These are phyloP conservation scores for Rhinolophus ferrumequinum DNA, from an alignment of 2,113 vertebrate species.

Conservation along the genomic window DNA sequence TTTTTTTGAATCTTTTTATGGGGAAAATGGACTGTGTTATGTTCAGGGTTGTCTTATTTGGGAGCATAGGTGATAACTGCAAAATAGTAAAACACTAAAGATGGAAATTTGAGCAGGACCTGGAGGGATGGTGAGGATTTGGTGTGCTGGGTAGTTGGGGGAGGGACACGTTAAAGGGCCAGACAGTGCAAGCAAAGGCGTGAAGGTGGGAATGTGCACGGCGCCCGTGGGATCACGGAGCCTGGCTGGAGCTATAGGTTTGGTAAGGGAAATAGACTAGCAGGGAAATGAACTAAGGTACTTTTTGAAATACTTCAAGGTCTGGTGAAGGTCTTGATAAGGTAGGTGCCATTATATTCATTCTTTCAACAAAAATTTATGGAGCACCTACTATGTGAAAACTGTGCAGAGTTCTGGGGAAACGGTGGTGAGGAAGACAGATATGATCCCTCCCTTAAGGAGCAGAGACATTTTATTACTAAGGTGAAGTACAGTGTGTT, in stretches of 20 bases:
- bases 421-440: not conserved
- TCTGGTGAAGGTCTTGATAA: not conserved
- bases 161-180: not conserved
- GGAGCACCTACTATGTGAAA: not conserved
- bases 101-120: not conserved
- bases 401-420: not conserved
- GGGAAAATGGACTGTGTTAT: not conserved
- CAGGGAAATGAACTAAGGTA: not conserved
- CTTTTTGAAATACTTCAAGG: not conserved
- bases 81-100: not conserved
- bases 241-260: not conserved
- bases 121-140: not conserved
- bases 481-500: not conserved
- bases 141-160: not conserved
- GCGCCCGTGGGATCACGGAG: not conserved
- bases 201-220: not conserved
- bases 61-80: not conserved
- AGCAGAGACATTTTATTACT: not conserved
- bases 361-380: slow-evolving; percentile 36
- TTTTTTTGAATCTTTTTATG: not conserved
- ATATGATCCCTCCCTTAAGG: not conserved
- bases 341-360: not conserved
- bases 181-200: not conserved
- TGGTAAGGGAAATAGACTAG: not conserved
- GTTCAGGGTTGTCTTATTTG: not conserved